A percentile compares a stretch with the other conserved stretches of the same genome.
These are phyloP conservation scores for Hipposideros armiger DNA, from an alignment of 2,113 vertebrate species.

Conservation along the genomic window DNA sequence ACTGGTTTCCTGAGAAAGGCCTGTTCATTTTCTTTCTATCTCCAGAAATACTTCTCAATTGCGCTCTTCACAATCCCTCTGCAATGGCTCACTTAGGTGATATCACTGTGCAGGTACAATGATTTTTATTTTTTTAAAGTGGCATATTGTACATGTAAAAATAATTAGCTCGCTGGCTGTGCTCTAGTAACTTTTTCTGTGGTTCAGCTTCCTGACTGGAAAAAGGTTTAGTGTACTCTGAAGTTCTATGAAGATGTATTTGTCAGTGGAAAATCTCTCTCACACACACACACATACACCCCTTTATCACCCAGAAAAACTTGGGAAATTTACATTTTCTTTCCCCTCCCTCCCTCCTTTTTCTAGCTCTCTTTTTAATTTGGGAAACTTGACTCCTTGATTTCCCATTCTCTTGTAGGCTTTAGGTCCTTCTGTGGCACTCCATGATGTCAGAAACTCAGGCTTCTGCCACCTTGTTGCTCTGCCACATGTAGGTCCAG, in stretches of 20 bases:
- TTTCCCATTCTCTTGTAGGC: background rate
- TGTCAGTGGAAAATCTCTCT: slow-evolving; percentile 35
- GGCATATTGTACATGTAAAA: background rate
- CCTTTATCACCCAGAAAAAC: slow-evolving; percentile 28
- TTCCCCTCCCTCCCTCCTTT: background rate
- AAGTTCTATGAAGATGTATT: slow-evolving; percentile 54
- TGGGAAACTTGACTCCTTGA: background rate
- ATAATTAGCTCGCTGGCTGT: background rate
- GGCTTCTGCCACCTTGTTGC: background rate
- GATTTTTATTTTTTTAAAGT: background rate
- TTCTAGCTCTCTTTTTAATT: background rate
- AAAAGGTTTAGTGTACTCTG: slow-evolving; percentile 32
- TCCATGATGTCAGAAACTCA: background rate
- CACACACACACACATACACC: too few species aligned
- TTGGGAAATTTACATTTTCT: background rate
- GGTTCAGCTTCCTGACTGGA: background rate
- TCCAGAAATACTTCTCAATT: background rate
- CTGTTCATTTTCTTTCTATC: slow-evolving; percentile 10
- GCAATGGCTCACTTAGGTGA: background rate
- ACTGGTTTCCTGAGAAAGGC: background rate
- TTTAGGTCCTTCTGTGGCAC: background rate
- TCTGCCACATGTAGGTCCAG: background rate
- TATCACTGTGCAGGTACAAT: background rate
- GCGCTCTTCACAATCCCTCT: background rate
- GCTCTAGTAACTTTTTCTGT: background rate